These are phyloP conservation scores for Ypsolopha scabrella DNA, from an alignment of 2,888 invertebrate genomes.

Conservation along the genomic window DNA sequence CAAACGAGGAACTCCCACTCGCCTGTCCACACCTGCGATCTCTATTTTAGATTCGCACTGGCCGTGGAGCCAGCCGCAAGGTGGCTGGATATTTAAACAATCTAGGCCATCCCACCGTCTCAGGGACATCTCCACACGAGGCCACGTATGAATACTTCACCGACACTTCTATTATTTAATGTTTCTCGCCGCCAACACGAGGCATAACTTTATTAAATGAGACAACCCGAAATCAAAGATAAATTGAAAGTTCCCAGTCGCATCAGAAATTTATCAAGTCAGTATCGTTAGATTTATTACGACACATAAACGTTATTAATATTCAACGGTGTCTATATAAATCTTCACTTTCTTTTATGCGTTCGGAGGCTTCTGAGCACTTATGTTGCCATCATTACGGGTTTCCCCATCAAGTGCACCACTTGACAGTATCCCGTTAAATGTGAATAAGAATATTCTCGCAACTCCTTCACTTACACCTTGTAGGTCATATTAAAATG, in stretches of 20 bases:
- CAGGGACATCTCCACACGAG: slow-evolving; percentile 49
- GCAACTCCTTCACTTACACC: slow-evolving; percentile 25
- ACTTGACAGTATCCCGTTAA: background rate
- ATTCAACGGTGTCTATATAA: slow-evolving; percentile 12
- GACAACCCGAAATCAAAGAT: too few species aligned
- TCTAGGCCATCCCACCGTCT: slow-evolving; percentile 60
- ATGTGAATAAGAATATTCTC: background rate
- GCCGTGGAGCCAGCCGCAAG: slow-evolving; percentile 52
- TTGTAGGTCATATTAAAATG: slow-evolving; percentile 33
- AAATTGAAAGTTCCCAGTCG: too few species aligned
- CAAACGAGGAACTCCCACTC: slow-evolving; percentile 16
- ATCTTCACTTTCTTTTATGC: slow-evolving; percentile 14
- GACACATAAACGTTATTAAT: slow-evolving; percentile 9
- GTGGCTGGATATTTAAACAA: slow-evolving; percentile 61
- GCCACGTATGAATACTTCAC: slow-evolving; percentile 23
- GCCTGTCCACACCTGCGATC: slow-evolving; percentile 51
- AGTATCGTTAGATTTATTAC: background rate
- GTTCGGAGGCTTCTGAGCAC: slow-evolving; percentile 6
- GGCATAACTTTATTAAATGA: too few species aligned
- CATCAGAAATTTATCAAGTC: too few species aligned
- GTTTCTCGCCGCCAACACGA: background rate
- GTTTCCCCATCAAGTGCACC: background rate
- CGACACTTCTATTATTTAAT: slow-evolving; percentile 17
- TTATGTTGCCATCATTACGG: too few species aligned
- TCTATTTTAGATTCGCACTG: slow-evolving; percentile 54